phyloP scores from a whole-genome alignment of 2,797 vertebrate genomes.

The Enteromius radiatus region DNA sequence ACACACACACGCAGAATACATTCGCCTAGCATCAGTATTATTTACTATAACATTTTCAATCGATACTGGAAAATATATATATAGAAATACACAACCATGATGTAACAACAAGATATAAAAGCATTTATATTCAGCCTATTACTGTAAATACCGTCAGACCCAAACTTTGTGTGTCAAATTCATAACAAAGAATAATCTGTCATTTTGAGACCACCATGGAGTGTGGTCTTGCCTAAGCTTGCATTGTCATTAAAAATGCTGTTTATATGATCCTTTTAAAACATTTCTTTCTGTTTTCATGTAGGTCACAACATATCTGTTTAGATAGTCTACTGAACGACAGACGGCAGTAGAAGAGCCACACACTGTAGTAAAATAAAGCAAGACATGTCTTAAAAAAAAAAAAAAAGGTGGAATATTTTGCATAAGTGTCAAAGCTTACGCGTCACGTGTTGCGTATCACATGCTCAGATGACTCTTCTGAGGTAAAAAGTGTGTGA shows the following conservation, averaged over 20 bases:
- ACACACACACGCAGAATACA: background rate
- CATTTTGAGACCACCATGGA: background rate
- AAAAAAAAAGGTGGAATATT: background rate
- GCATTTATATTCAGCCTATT: background rate
- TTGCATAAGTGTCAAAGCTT: background rate
- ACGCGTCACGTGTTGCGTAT: slow-evolving; percentile 33
- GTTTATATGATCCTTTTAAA: background rate
- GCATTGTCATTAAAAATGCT: background rate
- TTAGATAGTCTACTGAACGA: background rate
- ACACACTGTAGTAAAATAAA: slow-evolving; percentile 14
- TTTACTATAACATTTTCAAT: background rate
- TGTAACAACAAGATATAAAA: background rate
- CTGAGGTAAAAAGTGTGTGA: slow-evolving; percentile 64
- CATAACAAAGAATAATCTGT: slow-evolving; percentile 4
- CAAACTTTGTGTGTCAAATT: background rate
- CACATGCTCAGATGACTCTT: slow-evolving; percentile 67
- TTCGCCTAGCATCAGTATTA: background rate
- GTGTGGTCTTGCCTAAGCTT: background rate
- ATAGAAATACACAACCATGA: background rate
- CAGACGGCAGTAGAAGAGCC: background rate
- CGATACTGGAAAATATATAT: background rate
- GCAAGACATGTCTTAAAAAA: background rate
- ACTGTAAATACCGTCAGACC: background rate
- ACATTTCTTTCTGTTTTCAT: background rate
- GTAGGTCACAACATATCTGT: background rate